phyloP scores from a whole-genome alignment of 2,113 vertebrate genomes.

The Charadrius vociferus region DNA sequence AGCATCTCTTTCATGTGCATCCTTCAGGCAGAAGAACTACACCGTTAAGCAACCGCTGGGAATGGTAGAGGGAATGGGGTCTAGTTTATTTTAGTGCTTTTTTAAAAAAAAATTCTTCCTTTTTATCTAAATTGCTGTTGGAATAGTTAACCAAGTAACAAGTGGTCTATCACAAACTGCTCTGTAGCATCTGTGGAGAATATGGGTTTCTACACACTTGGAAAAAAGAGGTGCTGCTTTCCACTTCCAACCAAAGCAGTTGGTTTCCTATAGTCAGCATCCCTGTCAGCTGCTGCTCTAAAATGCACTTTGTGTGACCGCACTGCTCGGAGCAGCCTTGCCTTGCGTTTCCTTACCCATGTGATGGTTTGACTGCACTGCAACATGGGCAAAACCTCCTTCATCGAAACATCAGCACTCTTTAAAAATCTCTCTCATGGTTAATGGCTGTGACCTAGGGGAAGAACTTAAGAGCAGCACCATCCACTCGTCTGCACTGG shows the following conservation, averaged over 20 bases:
- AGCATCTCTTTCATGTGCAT: not conserved
- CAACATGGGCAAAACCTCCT: not conserved
- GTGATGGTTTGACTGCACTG: not conserved
- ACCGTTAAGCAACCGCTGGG: not conserved
- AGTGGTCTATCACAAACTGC: not conserved
- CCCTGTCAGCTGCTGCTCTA: not conserved
- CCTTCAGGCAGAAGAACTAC: not conserved
- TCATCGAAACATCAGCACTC: not conserved
- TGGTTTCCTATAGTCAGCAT: not conserved
- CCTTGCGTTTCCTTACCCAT: not conserved
- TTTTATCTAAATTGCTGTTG: not conserved
- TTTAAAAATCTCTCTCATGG: not conserved
- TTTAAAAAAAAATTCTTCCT: no score
- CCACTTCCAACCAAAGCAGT: not conserved
- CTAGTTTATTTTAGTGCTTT: not conserved
- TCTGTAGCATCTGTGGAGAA: not conserved
- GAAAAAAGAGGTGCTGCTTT: not conserved
- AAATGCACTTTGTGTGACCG: not conserved
- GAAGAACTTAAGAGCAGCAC: not conserved
- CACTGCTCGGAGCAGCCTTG: not conserved
- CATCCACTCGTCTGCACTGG: not conserved
- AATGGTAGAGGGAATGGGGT: not conserved
- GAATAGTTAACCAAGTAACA: not conserved
- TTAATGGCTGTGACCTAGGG: accelerated
- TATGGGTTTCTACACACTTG: not conserved